Conservation (phyloP, 2,113 vertebrate genomes). For the Dinomys branickii region DNA sequence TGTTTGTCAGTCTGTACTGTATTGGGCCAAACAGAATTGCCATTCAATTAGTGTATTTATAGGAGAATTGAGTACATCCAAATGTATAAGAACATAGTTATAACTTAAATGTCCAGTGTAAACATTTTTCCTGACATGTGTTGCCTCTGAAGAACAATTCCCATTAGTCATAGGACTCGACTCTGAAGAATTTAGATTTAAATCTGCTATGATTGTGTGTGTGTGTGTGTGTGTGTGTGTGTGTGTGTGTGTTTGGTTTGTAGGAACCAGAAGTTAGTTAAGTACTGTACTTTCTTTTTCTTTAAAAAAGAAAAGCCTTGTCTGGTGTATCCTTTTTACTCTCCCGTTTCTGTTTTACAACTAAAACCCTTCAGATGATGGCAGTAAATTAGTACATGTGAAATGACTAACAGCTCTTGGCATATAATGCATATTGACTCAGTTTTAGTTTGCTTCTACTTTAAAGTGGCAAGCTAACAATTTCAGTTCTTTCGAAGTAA, state of each 20-base stretch:
- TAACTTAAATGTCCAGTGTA: slow-evolving; percentile 17
- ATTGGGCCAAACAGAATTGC: slow-evolving; percentile 6
- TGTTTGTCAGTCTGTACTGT: background rate
- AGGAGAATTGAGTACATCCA: slow-evolving; percentile 4
- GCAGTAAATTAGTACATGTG: background rate
- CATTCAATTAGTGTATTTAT: background rate
- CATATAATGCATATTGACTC: background rate
- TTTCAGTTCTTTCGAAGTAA: slow-evolving; percentile 27
- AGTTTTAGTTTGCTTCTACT: slow-evolving; percentile 45
- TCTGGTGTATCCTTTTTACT: background rate
- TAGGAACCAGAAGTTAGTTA: slow-evolving; percentile 13
- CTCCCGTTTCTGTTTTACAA: background rate
- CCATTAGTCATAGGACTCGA: slow-evolving; percentile 20
- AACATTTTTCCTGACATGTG: background rate
- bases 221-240: background rate
- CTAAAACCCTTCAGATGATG: background rate
- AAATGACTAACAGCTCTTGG: background rate
- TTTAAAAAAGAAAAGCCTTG: background rate
- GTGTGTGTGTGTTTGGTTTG: background rate
- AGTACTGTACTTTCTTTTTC: no score
- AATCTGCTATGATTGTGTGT: background rate
- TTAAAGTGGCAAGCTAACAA: slow-evolving; percentile 25
- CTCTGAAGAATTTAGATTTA: slow-evolving; percentile 39
- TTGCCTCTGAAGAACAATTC: background rate
- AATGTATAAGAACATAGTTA: slow-evolving; percentile 29